Percentiles rank a stretch among this genome's conserved stretches.
Conservation (phyloP, 2,113 vertebrate species). For the Nannospalax galili region DNA sequence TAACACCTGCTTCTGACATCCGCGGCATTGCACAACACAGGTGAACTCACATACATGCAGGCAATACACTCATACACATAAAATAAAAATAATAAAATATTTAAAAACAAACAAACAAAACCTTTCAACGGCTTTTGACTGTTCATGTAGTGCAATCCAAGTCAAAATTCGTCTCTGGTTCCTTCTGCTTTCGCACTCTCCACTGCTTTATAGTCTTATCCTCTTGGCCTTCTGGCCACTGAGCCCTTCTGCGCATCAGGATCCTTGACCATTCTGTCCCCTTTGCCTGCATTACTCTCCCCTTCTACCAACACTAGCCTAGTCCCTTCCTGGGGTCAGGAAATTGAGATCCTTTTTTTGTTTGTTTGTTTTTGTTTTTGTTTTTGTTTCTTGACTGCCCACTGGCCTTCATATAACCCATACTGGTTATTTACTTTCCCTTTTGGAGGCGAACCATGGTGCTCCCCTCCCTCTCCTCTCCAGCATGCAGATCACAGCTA, state of each 20-base stretch:
- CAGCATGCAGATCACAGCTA: background rate
- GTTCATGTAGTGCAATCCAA: background rate
- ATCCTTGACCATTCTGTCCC: background rate
- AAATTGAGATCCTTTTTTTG: background rate
- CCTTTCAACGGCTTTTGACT: background rate
- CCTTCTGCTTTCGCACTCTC: background rate
- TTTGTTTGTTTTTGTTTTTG: background rate
- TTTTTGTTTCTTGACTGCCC: background rate
- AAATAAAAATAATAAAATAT: too few relatives aligned
- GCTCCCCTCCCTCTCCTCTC: background rate
- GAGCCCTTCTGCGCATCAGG: background rate
- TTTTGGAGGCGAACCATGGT: background rate
- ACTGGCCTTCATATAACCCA: background rate
- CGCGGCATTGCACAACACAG: too few relatives aligned
- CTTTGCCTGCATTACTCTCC: background rate
- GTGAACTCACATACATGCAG: too few relatives aligned
- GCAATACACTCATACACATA: too few relatives aligned
- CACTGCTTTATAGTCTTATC: background rate
- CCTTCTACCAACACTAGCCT: background rate
- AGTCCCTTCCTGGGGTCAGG: background rate
- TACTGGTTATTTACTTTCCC: background rate
- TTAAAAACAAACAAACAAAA: too few relatives aligned
- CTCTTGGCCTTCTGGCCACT: background rate
- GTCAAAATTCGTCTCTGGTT: background rate
- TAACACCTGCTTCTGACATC: too few relatives aligned